Base-by-base conservation (phyloP, 2,113 vertebrate genomes). In the Limnothrissa miodon region DNA sequence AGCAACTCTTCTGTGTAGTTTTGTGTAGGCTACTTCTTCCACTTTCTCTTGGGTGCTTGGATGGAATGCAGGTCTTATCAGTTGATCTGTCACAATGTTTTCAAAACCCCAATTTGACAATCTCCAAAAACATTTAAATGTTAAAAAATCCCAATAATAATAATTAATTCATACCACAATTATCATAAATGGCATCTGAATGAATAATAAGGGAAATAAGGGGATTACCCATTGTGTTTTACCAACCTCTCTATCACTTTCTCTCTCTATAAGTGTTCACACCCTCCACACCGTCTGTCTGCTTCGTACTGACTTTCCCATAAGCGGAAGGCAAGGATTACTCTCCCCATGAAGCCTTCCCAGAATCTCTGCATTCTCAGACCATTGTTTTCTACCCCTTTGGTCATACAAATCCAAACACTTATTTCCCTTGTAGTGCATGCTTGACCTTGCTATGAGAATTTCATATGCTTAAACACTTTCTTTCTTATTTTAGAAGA, bases 231-330 rank as follows among this genome's bases (percentile, higher is more conserved):
- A 3, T 70, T 2, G 29, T 10, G 13, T 33, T 33, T 23, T 39
- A 0, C 51, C 11, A 23, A 1, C 46, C 79, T 78, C 5, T 80
- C 19, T 51, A 1, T 48, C 5, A 45, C 42, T 23, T n/a, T 29
- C 0, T 62, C 45, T 39, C 7, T 62, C 51, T 15, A 45, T 21
- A 44, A n/a, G 42, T 45, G 56, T 51, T 39, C 46, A 0, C 46
- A 78, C 44, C 36, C 10, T 39, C 46, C 62, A 33, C 17, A 74
- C 1, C 13, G 13, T 39, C 66, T 74, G 66, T 74, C 25, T 74
- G 15, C 11, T 62, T 82, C 78, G 23, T 39, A 78, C 81, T 80
- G 79, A 78, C 36, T 56, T 6, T 84, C 85, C 84, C 82, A 78
- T 9, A 17, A 36, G 17, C 25, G 13, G 66, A 36, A 33, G 66